phyloP scores from a whole-genome alignment of 2,888 invertebrate species.

The Dasysyrphus tricinctus region DNA sequence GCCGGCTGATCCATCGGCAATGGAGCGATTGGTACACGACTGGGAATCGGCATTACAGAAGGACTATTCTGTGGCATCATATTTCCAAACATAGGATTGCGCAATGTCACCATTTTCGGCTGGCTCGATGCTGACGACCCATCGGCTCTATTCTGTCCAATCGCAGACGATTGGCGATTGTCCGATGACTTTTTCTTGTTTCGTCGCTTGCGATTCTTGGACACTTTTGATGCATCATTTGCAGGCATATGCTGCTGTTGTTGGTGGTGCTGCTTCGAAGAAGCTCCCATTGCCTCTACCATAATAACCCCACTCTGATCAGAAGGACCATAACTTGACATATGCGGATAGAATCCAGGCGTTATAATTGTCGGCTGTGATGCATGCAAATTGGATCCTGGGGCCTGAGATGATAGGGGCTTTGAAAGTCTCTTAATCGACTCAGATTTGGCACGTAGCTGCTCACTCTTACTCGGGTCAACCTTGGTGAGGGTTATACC shows the following conservation, averaged over 20 bases:
- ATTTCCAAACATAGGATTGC: constrained; percentile 89
- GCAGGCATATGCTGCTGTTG: constrained; percentile 66
- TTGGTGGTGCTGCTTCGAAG: constrained; percentile 69
- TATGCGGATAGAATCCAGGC: constrained; percentile 77
- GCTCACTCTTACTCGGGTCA: constrained; percentile 84
- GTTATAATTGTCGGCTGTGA: constrained; percentile 77
- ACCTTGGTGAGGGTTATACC: constrained; percentile 92
- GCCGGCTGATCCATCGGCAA: constrained; percentile 85
- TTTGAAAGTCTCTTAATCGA: constrained; percentile 82
- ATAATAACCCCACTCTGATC: constrained; percentile 82
- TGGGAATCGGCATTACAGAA: constrained; percentile 53
- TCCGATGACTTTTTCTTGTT: constrained; percentile 80
- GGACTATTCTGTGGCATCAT: constrained; percentile 60
- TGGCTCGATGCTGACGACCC: constrained; percentile 40
- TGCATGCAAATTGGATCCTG: constrained; percentile 68
- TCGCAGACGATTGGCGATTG: constrained; percentile 38
- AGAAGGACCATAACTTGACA: constrained; percentile 77
- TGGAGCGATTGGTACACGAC: constrained; percentile 75
- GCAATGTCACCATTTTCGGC: constrained; percentile 89
- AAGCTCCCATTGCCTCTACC: constrained; percentile 81
- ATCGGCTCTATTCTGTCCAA: constrained; percentile 38
- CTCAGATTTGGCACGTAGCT: constrained; percentile 82
- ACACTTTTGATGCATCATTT: constrained; percentile 77
- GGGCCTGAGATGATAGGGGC: constrained; percentile 77
- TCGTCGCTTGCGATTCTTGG: constrained; percentile 80